These are phyloP conservation scores for Serinus canaria DNA, from an alignment of 2,113 vertebrate genomes.

Conservation along the genomic window DNA sequence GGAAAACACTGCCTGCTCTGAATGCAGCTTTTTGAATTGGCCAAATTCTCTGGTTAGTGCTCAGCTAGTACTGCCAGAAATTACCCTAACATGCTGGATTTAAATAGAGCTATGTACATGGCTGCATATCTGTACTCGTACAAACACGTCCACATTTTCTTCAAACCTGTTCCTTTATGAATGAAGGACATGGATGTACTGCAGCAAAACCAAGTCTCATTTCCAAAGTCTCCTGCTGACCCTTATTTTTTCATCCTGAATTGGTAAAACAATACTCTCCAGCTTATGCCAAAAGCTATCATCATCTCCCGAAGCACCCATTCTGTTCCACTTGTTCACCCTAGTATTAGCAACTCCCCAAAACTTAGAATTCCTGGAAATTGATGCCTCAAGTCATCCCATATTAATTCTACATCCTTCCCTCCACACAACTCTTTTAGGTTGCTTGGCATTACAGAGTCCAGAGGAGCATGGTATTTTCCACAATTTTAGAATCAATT, in stretches of 20 bases:
- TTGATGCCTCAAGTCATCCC: background rate
- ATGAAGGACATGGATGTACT: background rate
- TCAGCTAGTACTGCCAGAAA: background rate
- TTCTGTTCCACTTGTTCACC: background rate
- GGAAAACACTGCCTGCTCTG: background rate
- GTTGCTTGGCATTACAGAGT: background rate
- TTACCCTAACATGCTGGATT: background rate
- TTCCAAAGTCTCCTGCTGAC: background rate
- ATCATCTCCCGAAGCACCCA: background rate
- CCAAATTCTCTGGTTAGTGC: background rate
- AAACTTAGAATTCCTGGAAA: background rate
- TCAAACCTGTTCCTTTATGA: background rate
- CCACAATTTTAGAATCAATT: background rate
- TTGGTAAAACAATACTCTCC: background rate
- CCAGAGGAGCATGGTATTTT: fast-evolving
- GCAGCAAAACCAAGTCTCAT: background rate
- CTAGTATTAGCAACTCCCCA: background rate
- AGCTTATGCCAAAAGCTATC: background rate
- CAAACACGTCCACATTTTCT: background rate
- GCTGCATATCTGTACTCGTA: background rate
- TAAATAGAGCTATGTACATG: background rate
- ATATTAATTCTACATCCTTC: background rate
- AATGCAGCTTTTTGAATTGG: background rate
- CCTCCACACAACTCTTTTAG: background rate
- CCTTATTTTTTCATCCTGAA: background rate